phyloP scores from a whole-genome alignment of 2,113 vertebrate species.

The Rostratula benghalensis region DNA sequence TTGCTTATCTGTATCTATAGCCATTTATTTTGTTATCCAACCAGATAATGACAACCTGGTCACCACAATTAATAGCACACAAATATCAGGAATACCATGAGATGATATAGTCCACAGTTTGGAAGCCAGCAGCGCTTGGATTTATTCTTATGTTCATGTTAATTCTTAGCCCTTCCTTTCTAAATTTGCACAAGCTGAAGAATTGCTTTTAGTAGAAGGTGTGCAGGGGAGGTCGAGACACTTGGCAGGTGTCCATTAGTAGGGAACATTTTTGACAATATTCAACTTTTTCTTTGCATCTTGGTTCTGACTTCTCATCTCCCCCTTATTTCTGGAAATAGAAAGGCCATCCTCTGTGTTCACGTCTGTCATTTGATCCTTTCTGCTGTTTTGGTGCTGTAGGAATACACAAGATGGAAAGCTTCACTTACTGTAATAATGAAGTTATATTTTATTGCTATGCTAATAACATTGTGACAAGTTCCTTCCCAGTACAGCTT shows the following conservation, averaged over 20 bases:
- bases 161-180: neutral
- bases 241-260: neutral
- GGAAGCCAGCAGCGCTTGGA: neutral
- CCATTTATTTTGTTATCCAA: neutral
- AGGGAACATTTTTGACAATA: neutral
- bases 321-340: neutral
- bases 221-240: neutral
- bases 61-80: neutral
- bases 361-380: neutral
- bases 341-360: rapidly evolving
- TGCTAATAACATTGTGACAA: neutral
- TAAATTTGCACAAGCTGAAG: neutral
- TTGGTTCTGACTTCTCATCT: neutral
- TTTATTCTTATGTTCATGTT: neutral
- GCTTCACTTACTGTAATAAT: neutral
- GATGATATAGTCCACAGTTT: neutral
- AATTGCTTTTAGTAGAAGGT: neutral
- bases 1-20: neutral
- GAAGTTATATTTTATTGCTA: neutral
- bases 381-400: neutral
- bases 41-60: neutral
- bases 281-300: neutral
- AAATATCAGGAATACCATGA: neutral
- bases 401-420: neutral
- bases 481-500: neutral